Conservation (phyloP, 2,888 invertebrate species). For the Laothoe populi region DNA sequence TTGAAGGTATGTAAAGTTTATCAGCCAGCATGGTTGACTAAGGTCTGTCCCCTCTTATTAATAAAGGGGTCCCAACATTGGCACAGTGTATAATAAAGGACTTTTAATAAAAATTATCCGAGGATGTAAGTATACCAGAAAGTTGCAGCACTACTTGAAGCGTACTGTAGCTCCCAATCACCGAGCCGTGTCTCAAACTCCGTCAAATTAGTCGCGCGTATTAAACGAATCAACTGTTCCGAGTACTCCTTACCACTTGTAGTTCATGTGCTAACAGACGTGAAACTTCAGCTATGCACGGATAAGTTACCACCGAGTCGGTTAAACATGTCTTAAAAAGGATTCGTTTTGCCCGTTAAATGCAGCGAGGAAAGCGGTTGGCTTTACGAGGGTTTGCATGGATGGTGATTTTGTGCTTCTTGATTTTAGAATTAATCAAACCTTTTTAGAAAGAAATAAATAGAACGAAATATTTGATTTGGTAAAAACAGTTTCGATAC, state of each 20-base stretch:
- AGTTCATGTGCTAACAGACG: constrained; percentile 14
- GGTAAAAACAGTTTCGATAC: no score
- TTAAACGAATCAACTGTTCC: constrained; percentile 5
- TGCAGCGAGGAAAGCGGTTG: background rate
- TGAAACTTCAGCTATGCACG: constrained; percentile 10
- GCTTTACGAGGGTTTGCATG: background rate
- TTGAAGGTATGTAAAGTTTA: no score
- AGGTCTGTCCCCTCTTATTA: no score
- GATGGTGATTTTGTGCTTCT: background rate
- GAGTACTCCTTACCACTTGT: constrained; percentile 6
- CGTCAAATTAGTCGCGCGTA: constrained; percentile 26
- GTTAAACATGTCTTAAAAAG: constrained; percentile 10
- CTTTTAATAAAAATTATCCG: no score
- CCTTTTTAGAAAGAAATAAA: background rate
- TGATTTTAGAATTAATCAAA: background rate
- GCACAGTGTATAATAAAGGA: no score
- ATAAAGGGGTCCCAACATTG: no score
- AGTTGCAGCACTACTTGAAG: constrained; percentile 30
- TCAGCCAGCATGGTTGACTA: no score
- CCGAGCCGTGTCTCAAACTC: constrained; percentile 30
- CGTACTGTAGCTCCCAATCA: constrained; percentile 44
- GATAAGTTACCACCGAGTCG: background rate
- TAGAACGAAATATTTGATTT: no score
- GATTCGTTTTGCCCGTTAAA: background rate
- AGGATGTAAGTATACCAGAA: background rate